Conservation (phyloP, 2,888 invertebrate genomes). For the Philereme vetulata region DNA sequence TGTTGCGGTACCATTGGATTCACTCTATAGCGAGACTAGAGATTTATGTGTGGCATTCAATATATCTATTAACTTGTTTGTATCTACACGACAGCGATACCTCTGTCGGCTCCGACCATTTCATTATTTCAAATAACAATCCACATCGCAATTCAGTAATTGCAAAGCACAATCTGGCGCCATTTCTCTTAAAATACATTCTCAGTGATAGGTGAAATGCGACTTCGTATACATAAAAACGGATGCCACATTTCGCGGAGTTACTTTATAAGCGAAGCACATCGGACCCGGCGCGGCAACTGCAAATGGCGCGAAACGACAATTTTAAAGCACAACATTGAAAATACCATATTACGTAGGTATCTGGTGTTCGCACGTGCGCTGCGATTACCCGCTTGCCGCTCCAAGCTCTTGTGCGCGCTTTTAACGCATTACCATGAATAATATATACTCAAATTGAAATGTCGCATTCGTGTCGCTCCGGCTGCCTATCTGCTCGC, state of each 20-base stretch:
- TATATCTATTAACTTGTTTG: slow-evolving; percentile 56
- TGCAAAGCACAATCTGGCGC: slow-evolving; percentile 30
- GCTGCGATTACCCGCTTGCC: slow-evolving; percentile 72
- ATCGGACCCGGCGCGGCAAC: slow-evolving; percentile 63
- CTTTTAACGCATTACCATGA: slow-evolving; percentile 84
- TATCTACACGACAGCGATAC: slow-evolving; percentile 41
- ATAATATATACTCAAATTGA: slow-evolving; percentile 83
- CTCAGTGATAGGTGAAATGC: slow-evolving; percentile 54
- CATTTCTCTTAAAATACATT: slow-evolving; percentile 46
- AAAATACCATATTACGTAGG: slow-evolving; percentile 67
- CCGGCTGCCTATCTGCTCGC: slow-evolving; percentile 70
- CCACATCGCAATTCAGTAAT: slow-evolving; percentile 30
- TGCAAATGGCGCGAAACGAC: slow-evolving; percentile 80
- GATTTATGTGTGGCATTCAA: slow-evolving; percentile 64
- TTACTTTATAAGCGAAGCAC: slow-evolving; percentile 77
- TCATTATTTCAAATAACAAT: slow-evolving; percentile 52
- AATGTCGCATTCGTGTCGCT: slow-evolving; percentile 81
- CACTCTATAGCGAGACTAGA: slow-evolving; percentile 50
- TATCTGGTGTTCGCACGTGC: slow-evolving; percentile 72
- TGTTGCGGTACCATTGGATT: slow-evolving; percentile 57
- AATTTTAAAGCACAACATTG: slow-evolving; percentile 81
- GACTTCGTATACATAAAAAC: slow-evolving; percentile 61
- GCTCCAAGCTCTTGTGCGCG: slow-evolving; percentile 69
- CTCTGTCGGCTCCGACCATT: slow-evolving; percentile 42
- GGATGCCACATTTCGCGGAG: slow-evolving; percentile 62